Conservation (phyloP, 2,888 invertebrate species). For the Piscicola geometra region DNA sequence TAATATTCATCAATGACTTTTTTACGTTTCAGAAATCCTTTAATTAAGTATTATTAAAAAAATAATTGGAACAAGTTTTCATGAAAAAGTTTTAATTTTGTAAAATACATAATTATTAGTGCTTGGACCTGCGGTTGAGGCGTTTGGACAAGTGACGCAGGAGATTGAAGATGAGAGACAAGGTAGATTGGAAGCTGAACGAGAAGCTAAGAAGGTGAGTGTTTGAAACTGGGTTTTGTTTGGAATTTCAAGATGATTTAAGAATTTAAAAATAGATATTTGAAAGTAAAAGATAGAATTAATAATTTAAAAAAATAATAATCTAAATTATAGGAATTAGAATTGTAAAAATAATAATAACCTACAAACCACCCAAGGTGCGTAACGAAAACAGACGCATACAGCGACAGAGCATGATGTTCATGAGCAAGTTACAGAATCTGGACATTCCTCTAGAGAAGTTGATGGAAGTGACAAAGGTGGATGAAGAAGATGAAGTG, state of each 20-base stretch:
- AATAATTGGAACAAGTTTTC: no score
- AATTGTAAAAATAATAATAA: no score
- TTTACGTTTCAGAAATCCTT: no score
- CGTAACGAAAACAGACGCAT: constrained; percentile 1
- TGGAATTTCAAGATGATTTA: background rate
- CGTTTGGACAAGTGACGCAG: constrained; percentile 3
- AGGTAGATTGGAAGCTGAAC: background rate
- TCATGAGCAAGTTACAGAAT: background rate
- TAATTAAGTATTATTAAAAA: no score
- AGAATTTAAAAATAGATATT: no score
- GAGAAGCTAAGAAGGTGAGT: background rate
- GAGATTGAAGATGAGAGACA: constrained; percentile 3
- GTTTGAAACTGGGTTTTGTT: background rate
- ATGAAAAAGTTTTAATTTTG: no score
- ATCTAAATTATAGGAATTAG: no score
- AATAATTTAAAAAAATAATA: no score
- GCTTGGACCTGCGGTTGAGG: background rate
- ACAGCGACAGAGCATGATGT: background rate
- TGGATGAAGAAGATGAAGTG: background rate
- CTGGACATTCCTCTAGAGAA: background rate
- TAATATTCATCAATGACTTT: no score
- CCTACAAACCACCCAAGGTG: no score
- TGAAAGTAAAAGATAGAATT: no score
- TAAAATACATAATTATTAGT: no score
- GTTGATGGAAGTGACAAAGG: background rate